Percentiles rank a stretch among this genome's conserved stretches.
phyloP scores from a whole-genome alignment of 2,797 vertebrate genomes.

The Spinibarbus caldwelli region DNA sequence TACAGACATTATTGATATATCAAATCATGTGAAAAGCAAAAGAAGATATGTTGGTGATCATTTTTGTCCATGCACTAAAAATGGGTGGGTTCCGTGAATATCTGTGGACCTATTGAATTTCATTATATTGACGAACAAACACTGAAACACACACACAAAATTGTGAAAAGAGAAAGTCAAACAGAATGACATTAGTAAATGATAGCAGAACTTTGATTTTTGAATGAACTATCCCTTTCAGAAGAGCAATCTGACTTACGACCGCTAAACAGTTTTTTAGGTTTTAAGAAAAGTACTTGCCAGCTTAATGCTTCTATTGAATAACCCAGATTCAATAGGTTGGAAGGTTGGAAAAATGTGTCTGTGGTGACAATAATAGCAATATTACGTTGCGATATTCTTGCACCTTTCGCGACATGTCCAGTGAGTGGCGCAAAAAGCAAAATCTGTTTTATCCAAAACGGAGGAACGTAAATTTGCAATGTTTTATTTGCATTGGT shows the following conservation, averaged over 20 bases:
- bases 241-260: not conserved
- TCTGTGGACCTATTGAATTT: not conserved
- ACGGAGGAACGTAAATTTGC: not conserved
- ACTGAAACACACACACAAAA: not conserved
- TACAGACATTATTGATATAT: not conserved
- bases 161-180: not conserved
- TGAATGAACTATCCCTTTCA: not conserved
- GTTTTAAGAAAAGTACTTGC: not conserved
- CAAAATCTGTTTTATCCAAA: not conserved
- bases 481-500: not conserved
- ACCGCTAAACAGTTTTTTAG: not conserved
- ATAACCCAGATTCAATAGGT: not conserved
- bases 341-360: not conserved
- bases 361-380: no score
- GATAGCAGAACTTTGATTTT: not conserved
- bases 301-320: not conserved
- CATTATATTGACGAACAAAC: not conserved
- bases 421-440: not conserved
- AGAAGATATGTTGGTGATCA: not conserved
- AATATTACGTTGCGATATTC: not conserved
- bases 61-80: not conserved
- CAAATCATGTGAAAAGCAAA: not conserved
- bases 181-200: not conserved
- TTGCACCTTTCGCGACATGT: not conserved
- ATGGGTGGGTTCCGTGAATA: not conserved